These are phyloP conservation scores for Pseudococcus viburni DNA, from an alignment of 2,888 invertebrate species.

Conservation along the genomic window DNA sequence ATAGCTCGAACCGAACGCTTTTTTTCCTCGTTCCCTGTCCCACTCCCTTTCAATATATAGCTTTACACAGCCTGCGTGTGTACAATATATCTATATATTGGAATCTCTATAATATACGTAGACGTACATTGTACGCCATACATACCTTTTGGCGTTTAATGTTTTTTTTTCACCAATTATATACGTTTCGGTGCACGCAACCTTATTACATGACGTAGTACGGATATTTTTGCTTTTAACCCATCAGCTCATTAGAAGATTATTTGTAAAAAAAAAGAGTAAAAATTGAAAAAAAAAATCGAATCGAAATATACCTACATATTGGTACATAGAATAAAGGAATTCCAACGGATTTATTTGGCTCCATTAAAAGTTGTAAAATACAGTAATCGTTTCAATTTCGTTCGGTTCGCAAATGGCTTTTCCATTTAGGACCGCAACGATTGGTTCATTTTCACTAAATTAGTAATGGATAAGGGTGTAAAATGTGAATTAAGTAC, in stretches of 20 bases:
- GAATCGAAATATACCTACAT: not conserved
- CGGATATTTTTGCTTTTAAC: constrained; percentile 41
- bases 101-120: constrained; percentile 6
- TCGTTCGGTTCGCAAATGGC: constrained; percentile 33
- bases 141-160: constrained; percentile 21
- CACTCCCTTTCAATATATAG: not conserved
- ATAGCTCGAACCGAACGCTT: not conserved
- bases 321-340: constrained; percentile 15
- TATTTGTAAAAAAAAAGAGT: constrained; percentile 8
- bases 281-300: not conserved
- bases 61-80: not conserved
- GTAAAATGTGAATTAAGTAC: constrained; percentile 47
- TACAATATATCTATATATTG: constrained; percentile 14
- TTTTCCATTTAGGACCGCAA: constrained; percentile 52
- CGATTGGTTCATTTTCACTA: constrained; percentile 58
- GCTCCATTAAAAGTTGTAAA: constrained; percentile 35
- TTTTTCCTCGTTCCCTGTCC: not conserved
- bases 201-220: constrained; percentile 28
- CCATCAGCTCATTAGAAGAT: constrained; percentile 40
- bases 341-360: constrained; percentile 53
- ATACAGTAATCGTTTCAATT: constrained; percentile 48
- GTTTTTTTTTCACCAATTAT: constrained; percentile 50
- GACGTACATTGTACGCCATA: not conserved
- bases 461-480: constrained; percentile 53
- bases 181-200: constrained; percentile 43